Evolutionary conservation across 2,113 vertebrate species (phyloP).

Genomic region (Gymnocephalus cernua): DNA sequence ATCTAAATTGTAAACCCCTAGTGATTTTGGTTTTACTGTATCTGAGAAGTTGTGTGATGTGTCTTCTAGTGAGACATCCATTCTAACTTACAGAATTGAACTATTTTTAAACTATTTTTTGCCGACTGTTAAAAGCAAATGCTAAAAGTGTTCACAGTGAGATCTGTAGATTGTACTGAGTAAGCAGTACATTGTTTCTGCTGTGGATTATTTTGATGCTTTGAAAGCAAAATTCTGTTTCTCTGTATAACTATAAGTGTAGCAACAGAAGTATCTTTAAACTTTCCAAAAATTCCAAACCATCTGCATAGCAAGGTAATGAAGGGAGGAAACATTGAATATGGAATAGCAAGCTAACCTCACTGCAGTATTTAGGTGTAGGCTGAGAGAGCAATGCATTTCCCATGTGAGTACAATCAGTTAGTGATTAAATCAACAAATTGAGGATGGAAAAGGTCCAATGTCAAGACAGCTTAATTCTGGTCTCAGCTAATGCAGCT

Average conservation of each 20-base stretch:
- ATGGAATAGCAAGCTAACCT: background rate
- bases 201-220: background rate
- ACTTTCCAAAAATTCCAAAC: background rate
- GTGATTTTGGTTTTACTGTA: background rate
- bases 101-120: background rate
- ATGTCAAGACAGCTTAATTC: background rate
- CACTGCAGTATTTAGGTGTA: background rate
- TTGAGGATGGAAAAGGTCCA: background rate
- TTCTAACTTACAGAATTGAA: background rate
- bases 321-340: background rate
- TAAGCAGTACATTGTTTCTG: background rate
- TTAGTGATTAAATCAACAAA: background rate
- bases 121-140: background rate
- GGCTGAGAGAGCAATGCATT: background rate
- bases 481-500: background rate
- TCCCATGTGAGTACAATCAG: background rate
- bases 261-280: background rate
- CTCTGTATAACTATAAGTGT: background rate
- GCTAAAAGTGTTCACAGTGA: background rate
- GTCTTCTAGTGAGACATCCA: background rate
- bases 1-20: background rate
- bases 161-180: background rate
- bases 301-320: background rate
- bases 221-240: background rate
- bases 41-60: background rate